Evolutionary conservation across 1,140 invertebrate species (phyloP), one percentile per base, ranked within the genome.

Genomic region (Heliconius eleuchia): DNA sequence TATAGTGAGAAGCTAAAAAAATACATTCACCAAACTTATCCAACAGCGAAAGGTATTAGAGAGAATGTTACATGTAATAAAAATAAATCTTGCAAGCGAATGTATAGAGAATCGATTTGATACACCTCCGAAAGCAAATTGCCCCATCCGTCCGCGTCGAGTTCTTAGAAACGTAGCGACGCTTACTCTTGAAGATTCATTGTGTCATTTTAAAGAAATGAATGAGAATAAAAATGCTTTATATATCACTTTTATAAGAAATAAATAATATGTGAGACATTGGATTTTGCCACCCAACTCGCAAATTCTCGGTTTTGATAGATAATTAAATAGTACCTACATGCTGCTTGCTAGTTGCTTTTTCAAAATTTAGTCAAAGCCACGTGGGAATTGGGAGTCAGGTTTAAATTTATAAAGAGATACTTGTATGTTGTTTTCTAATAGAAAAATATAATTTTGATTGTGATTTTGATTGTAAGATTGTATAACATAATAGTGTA

Each of bases 61-160:
- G 60, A 66, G 60, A 66, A 66, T 66, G 60, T 23, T 66, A 66
- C 3, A 16, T 46, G 42, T 16, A 66, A 66, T 66, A 66, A 66
- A 66, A 66, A 66, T 66, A 66, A 66, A 66, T 66, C 60, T 66
- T 66, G 60, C 60, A 30, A 66, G 60, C 60, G 27, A 66, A 66
- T 66, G 52, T 76, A 57, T 46, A 50, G 66, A 46, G 66, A 70
- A 76, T 76, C 23, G 74, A 76, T 76, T 76, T 42, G 74, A 60
- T 66, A 76, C 74, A 76, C 60, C 37, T 70, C 80, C 80, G 80
- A 81, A 81, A 78, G 76, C 76, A 81, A 81, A 81, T 78, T 81
- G 70, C 80, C 9, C 23, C 74, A 37, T 2, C 13, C 57, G 55
- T 13, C n/a, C 57, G 37, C 66, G 60, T 66, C 60, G 27, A 76